phyloP scores from a whole-genome alignment of 2,888 invertebrate species.

The Galerucella pusilla region DNA sequence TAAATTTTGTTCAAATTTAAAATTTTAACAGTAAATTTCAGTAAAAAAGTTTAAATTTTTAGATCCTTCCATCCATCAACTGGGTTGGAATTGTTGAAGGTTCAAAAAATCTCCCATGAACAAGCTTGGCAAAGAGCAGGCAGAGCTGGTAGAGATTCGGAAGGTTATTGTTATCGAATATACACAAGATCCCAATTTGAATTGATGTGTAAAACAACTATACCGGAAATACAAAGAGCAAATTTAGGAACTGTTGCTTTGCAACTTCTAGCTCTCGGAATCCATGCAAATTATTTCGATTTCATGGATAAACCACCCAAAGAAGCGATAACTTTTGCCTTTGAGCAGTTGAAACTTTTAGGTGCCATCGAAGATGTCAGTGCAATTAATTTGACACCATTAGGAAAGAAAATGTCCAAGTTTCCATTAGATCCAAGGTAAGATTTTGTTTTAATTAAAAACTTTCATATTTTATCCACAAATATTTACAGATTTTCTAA shows the following conservation, averaged over 20 bases:
- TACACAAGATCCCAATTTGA: constrained; percentile 85
- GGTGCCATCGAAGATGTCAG: constrained; percentile 75
- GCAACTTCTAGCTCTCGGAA: constrained; percentile 53
- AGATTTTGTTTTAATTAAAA: constrained; percentile 63
- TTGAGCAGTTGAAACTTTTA: constrained; percentile 73
- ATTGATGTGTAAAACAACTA: constrained; percentile 74
- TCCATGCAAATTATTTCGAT: constrained; percentile 86
- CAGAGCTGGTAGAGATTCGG: constrained; percentile 87
- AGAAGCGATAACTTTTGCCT: constrained; percentile 75
- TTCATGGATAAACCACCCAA: constrained; percentile 89
- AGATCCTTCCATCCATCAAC: constrained; percentile 83
- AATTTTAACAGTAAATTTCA: too few species aligned
- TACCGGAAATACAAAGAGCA: constrained; percentile 88
- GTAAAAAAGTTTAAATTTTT: constrained; percentile 18
- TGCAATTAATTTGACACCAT: constrained; percentile 75
- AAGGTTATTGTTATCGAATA: constrained; percentile 88
- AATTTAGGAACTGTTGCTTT: constrained; percentile 83
- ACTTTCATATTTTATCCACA: constrained; percentile 68
- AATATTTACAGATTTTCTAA: constrained; percentile 38
- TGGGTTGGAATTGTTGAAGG: constrained; percentile 85
- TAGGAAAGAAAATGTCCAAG: constrained; percentile 87
- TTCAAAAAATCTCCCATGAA: constrained; percentile 87
- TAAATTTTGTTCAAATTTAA: too few species aligned
- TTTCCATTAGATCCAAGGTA: constrained; percentile 91
- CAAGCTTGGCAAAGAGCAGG: constrained; percentile 95